A percentile compares a stretch with the other conserved stretches of the same genome.
These are phyloP conservation scores for Porphyrio hochstetteri DNA, from an alignment of 2,113 vertebrate genomes.

Conservation along the genomic window DNA sequence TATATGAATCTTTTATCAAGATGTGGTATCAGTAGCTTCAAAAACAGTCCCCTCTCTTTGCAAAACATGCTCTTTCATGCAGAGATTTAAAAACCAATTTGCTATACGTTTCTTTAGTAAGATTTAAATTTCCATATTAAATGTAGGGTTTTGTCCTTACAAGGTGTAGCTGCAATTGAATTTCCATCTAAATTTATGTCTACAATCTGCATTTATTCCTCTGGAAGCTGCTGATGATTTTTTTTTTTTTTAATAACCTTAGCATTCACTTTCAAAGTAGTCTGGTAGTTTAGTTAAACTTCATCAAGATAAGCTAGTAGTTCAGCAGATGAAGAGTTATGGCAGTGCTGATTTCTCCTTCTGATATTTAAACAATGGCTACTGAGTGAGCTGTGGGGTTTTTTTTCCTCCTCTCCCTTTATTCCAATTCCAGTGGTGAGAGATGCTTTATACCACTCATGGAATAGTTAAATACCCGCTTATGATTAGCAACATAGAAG, in stretches of 20 bases:
- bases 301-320: neutral
- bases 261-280: neutral
- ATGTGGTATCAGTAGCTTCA: neutral
- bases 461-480: neutral
- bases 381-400: neutral
- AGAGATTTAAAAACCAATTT: neutral
- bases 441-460: neutral
- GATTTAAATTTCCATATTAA: neutral
- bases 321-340: slow-evolving; percentile 2
- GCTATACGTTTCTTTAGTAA: neutral
- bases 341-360: neutral
- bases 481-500: slow-evolving; percentile 5
- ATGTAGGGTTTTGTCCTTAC: neutral
- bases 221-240: neutral
- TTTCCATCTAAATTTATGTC: neutral
- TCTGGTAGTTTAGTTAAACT: neutral
- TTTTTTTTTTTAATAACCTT: neutral
- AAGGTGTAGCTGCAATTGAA: neutral
- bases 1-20: neutral
- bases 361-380: neutral
- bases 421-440: neutral
- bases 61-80: neutral
- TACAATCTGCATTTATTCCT: neutral
- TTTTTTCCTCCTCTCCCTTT: neutral
- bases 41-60: neutral